phyloP scores from a whole-genome alignment of 2,797 vertebrate species.

The Harpagifer antarcticus region DNA sequence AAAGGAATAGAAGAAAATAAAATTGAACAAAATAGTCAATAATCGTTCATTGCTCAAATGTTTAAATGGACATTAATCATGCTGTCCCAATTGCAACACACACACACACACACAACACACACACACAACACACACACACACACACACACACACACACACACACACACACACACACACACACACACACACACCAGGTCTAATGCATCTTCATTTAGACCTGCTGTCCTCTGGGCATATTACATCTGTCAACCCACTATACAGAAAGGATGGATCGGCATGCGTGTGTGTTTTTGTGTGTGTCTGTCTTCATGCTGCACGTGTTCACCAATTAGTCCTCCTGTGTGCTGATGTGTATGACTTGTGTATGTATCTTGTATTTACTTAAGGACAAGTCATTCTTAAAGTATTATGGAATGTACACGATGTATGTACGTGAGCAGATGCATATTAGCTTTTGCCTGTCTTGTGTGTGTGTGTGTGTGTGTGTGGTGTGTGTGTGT shows the following conservation, averaged over 20 bases:
- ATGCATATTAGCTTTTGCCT: conserved; percentile 26
- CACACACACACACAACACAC: conserved; percentile 28
- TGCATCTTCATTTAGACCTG: conserved; percentile 81
- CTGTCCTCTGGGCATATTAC: conserved; percentile 82
- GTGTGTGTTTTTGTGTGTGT: conserved; percentile 30
- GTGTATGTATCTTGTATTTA: conserved; percentile 44
- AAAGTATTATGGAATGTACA: conserved; percentile 5
- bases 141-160: conserved; percentile 25
- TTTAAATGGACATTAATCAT: conserved; percentile 72
- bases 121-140: conserved; percentile 17
- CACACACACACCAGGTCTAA: conserved; percentile 57
- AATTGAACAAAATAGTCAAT: conserved; percentile 30
- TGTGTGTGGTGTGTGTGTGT: conserved; percentile 16
- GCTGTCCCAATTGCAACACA: conserved; percentile 46
- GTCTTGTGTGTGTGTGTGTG: conserved; percentile 14
- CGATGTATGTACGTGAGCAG: too few species aligned
- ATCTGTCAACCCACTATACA: conserved; percentile 79
- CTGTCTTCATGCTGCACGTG: conserved; percentile 36
- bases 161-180: conserved; percentile 12
- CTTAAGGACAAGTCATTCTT: conserved; percentile 26
- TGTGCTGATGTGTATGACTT: conserved; percentile 8
- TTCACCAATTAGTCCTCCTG: conserved; percentile 49
- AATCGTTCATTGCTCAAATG: conserved; percentile 54
- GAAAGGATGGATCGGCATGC: conserved; percentile 72
- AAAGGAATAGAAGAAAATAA: background rate